Percentiles rank a stretch among this genome's conserved stretches.
phyloP scores from a whole-genome alignment of 2,113 vertebrate genomes.

The Phyllostomus discolor region DNA sequence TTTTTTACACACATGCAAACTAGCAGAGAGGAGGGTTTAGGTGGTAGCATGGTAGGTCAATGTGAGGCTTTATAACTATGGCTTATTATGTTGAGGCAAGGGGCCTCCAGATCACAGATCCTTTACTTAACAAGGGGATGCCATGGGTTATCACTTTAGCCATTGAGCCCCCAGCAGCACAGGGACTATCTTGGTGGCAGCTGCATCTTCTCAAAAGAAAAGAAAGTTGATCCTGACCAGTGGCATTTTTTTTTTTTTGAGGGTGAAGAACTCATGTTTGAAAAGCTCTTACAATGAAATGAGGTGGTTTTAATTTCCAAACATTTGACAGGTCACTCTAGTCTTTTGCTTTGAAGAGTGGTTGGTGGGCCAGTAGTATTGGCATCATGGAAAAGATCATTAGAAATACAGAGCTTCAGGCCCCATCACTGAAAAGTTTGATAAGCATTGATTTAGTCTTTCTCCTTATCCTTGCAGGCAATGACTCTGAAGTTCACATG shows the following conservation, averaged over 20 bases:
- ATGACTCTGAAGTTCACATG: background rate
- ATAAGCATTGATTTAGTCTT: background rate
- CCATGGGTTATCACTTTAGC: background rate
- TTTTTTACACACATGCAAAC: background rate
- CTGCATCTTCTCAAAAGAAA: background rate
- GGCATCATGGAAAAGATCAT: background rate
- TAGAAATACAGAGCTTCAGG: background rate
- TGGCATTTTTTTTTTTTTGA: background rate
- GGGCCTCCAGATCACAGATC: background rate
- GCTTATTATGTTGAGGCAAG: background rate
- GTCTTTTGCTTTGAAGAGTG: background rate
- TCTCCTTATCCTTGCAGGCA: background rate
- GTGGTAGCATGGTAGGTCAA: background rate
- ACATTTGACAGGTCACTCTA: background rate
- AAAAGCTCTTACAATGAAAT: background rate
- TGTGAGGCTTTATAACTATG: background rate
- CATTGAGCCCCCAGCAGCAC: background rate
- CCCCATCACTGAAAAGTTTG: background rate
- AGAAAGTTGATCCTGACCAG: background rate
- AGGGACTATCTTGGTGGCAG: background rate
- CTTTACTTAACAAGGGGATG: background rate
- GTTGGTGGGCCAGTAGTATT: background rate
- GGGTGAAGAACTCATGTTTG: background rate
- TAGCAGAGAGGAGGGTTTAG: background rate
- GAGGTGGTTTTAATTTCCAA: background rate